These are phyloP conservation scores for Cylindroiulus punctatus DNA, from an alignment of 2,888 invertebrate species.

Conservation along the genomic window DNA sequence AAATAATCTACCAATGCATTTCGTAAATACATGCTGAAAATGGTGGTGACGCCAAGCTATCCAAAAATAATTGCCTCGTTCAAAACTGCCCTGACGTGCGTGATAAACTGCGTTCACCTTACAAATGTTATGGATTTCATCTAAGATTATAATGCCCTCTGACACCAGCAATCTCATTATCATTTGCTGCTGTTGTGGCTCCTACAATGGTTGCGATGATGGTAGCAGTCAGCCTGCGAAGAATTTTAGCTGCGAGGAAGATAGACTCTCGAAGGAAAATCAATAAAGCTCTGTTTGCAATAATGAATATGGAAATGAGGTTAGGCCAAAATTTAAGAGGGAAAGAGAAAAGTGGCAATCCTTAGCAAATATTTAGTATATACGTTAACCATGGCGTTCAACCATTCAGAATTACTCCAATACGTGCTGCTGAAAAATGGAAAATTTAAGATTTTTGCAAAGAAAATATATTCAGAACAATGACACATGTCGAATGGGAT, in stretches of 20 bases:
- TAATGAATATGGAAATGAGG: constrained; percentile 47
- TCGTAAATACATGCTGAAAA: background rate
- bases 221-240: constrained; percentile 36
- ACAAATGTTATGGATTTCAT: constrained; percentile 47
- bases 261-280: constrained; percentile 43
- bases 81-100: constrained; percentile 41
- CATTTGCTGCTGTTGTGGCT: constrained; percentile 47
- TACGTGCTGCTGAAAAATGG: background rate
- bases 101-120: constrained; percentile 44
- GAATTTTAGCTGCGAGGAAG: constrained; percentile 34
- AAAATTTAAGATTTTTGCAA: background rate
- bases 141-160: constrained; percentile 47
- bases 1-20: background rate
- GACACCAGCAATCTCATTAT: constrained; percentile 45
- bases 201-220: constrained; percentile 30
- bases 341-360: constrained; percentile 40
- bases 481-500: background rate
- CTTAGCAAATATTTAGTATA: constrained; percentile 22
- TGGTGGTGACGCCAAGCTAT: background rate
- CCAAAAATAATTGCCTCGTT: constrained; percentile 45
- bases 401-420: background rate
- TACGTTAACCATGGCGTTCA: background rate
- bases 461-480: too few species aligned
- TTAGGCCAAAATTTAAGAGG: constrained; percentile 45
- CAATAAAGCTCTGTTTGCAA: constrained; percentile 47